Conservation (phyloP, 2,797 vertebrate species). For the Ctenochaetus hawaiiensis region DNA sequence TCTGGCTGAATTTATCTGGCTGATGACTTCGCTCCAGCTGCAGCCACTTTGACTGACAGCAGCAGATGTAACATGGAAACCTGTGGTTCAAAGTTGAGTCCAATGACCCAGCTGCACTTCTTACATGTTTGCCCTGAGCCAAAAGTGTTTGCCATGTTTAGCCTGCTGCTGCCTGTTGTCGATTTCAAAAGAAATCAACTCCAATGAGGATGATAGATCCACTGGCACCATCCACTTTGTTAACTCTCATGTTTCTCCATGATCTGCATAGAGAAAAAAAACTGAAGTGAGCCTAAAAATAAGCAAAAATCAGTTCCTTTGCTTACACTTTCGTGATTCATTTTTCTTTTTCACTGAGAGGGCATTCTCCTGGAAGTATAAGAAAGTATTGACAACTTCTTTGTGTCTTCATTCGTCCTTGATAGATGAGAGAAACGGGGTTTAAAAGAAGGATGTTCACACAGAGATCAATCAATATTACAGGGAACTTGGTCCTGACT, state of each 20-base stretch:
- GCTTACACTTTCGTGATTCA: not conserved
- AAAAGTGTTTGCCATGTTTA: conserved; percentile 13
- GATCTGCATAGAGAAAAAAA: not conserved
- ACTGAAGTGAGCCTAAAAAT: conserved; percentile 10
- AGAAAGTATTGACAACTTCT: conserved; percentile 41
- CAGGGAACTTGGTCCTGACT: conserved; percentile 42
- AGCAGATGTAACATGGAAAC: conserved; percentile 10
- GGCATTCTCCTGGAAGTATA: conserved; percentile 5
- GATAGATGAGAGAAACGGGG: conserved; percentile 30
- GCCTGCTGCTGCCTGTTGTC: conserved; percentile 19
- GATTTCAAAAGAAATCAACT: conserved; percentile 19
- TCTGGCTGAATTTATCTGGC: not conserved
- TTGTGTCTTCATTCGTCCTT: conserved; percentile 36
- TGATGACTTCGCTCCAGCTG: conserved; percentile 1
- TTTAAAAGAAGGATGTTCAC: conserved; percentile 38
- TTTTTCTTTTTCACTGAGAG: conserved; percentile 5
- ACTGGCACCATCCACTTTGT: not conserved
- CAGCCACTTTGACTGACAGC: conserved; percentile 4
- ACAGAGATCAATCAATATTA: conserved; percentile 58
- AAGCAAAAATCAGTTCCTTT: not conserved
- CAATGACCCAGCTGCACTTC: conserved; percentile 11
- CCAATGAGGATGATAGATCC: conserved; percentile 11
- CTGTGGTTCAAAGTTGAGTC: conserved; percentile 1
- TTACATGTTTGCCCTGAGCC: not conserved
- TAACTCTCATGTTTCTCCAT: not conserved